These are phyloP conservation scores for Archips xylosteana DNA, from an alignment of 2,888 invertebrate species.

Conservation along the genomic window DNA sequence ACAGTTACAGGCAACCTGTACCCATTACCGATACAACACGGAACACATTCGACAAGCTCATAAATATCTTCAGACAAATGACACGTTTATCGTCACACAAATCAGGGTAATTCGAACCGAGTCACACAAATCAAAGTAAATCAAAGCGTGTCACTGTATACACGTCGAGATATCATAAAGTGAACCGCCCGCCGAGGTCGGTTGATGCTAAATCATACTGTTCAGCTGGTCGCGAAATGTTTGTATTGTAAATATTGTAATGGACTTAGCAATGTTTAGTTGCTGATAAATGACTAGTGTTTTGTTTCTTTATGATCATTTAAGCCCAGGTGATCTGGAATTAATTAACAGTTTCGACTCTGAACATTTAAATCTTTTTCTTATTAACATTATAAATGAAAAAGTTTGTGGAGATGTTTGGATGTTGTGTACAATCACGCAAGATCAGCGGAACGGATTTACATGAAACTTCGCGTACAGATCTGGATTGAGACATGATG, in stretches of 20 bases:
- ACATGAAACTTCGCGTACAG: no score
- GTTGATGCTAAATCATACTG: conserved; percentile 21
- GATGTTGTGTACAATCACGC: no score
- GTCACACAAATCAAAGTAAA: conserved; percentile 28
- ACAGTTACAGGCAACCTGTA: no score
- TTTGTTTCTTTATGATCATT: no score
- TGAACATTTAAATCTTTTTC: no score
- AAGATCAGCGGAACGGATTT: no score
- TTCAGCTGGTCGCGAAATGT: conserved; percentile 4
- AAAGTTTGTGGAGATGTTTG: no score
- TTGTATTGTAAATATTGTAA: not conserved
- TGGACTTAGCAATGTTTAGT: not conserved
- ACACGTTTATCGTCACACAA: conserved; percentile 20
- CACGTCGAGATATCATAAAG: conserved; percentile 7
- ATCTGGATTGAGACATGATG: no score
- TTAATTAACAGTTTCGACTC: no score
- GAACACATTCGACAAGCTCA: conserved; percentile 21
- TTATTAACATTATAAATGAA: no score
- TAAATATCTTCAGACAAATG: conserved; percentile 34
- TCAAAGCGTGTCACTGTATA: conserved; percentile 30
- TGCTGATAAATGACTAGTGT: no score
- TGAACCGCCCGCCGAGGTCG: not conserved
- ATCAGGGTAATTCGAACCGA: conserved; percentile 21
- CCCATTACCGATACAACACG: not conserved
- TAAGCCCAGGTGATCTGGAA: no score